Percentiles rank a stretch among this genome's conserved stretches.
Evolutionary conservation across 2,113 vertebrate genomes (phyloP).

Genomic region (Vulpes ferrilata): DNA sequence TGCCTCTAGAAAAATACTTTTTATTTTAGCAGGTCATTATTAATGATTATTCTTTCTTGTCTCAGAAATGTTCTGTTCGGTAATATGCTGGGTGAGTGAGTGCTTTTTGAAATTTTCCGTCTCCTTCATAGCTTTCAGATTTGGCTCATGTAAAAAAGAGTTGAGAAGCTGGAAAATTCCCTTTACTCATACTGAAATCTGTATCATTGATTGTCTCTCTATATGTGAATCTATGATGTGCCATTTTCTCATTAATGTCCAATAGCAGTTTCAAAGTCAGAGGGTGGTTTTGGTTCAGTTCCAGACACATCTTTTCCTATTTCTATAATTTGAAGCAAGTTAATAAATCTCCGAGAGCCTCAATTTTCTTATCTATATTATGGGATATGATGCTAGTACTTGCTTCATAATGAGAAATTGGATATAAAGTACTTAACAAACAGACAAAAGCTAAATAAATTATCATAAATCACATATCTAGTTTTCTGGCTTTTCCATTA

Average conservation of each 20-base stretch:
- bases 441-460: background rate
- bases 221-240: background rate
- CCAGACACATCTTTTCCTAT: background rate
- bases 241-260: background rate
- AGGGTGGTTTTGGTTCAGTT: background rate
- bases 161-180: conserved; percentile 64
- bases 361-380: background rate
- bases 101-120: conserved; percentile 72
- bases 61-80: conserved; percentile 65
- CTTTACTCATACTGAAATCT: background rate
- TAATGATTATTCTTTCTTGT: conserved; percentile 50
- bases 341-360: background rate
- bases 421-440: background rate
- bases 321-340: background rate
- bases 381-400: background rate
- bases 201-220: background rate
- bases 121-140: conserved; percentile 50
- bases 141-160: conserved; percentile 52
- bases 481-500: background rate
- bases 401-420: background rate
- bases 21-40: conserved; percentile 71
- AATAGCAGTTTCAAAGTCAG: background rate
- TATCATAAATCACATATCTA: background rate
- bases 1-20: conserved; percentile 65
- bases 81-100: conserved; percentile 49